These are phyloP conservation scores for Coilia nasus DNA, from an alignment of 2,797 vertebrate genomes.

Conservation along the genomic window DNA sequence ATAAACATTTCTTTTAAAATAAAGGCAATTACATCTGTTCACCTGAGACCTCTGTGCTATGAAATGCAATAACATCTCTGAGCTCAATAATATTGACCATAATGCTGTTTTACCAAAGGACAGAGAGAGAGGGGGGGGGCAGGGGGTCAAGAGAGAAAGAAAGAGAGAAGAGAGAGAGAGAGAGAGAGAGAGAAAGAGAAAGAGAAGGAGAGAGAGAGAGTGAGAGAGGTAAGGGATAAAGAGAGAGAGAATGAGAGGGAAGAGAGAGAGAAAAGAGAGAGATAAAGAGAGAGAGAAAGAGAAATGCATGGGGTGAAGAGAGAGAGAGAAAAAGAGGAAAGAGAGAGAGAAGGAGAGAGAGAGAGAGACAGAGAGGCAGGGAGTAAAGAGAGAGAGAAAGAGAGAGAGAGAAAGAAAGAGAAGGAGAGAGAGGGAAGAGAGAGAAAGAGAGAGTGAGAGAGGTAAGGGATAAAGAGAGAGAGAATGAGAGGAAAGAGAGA, in stretches of 20 bases:
- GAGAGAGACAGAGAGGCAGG: constrained; percentile 6
- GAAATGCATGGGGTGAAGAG: background rate
- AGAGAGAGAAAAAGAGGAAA: no score
- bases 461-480: no score
- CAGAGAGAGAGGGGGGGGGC: background rate
- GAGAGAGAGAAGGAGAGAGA: background rate
- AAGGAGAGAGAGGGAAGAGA: background rate
- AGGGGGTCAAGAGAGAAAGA: no score
- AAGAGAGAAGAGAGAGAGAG: background rate
- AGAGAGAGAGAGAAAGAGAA: constrained; percentile 20
- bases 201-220: constrained; percentile 18
- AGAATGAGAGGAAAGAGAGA: no score
- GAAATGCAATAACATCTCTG: background rate
- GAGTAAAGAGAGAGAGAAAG: background rate
- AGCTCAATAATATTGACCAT: constrained; percentile 17
- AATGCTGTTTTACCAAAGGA: background rate
- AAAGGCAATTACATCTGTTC: background rate
- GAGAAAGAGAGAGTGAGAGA: no score
- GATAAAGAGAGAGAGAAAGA: no score
- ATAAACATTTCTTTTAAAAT: background rate
- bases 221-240: background rate
- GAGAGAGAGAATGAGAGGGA: no score
- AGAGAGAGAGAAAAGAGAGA: no score
- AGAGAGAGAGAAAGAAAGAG: no score
- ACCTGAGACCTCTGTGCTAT: background rate